Percentiles rank a stretch among this genome's conserved stretches.
phyloP scores from a whole-genome alignment of 2,888 invertebrate species.

The Oligia latruncula region DNA sequence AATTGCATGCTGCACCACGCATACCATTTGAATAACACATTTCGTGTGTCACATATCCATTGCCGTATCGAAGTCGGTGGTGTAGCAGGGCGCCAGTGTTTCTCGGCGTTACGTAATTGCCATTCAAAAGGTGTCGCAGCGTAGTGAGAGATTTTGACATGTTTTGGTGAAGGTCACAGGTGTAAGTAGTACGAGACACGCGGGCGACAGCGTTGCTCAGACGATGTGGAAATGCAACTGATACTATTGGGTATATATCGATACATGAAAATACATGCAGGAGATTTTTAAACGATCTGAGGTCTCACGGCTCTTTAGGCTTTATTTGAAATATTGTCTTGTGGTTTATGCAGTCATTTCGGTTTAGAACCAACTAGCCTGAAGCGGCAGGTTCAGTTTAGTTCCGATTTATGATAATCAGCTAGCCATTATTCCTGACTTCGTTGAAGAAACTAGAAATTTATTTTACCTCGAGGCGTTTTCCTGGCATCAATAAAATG shows the following conservation, averaged over 20 bases:
- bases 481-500: slow-evolving; percentile 41
- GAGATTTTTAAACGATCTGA: slow-evolving; percentile 33
- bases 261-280: slow-evolving; percentile 41
- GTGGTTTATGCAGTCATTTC: slow-evolving; percentile 19
- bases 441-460: slow-evolving; percentile 48
- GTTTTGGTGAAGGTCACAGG: slow-evolving; percentile 79
- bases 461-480: slow-evolving; percentile 26
- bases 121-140: slow-evolving; percentile 62
- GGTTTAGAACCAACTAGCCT: slow-evolving; percentile 23
- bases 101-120: slow-evolving; percentile 66
- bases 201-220: slow-evolving; percentile 82
- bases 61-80: slow-evolving; percentile 65
- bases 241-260: slow-evolving; percentile 65
- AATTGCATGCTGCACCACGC: slow-evolving; percentile 75
- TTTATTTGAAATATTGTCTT: slow-evolving; percentile 25
- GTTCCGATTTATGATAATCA: slow-evolving; percentile 50
- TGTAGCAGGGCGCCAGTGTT: slow-evolving; percentile 47
- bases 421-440: slow-evolving; percentile 38
- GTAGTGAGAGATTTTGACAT: slow-evolving; percentile 72
- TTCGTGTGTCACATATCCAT: slow-evolving; percentile 74
- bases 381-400: slow-evolving; percentile 28
- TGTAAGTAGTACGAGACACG: slow-evolving; percentile 84
- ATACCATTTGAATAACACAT: slow-evolving; percentile 74
- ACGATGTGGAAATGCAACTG: slow-evolving; percentile 79
- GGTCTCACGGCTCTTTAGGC: slow-evolving; percentile 7